phyloP scores from a whole-genome alignment of 2,888 invertebrate genomes.

The Helicoverpa assulta region DNA sequence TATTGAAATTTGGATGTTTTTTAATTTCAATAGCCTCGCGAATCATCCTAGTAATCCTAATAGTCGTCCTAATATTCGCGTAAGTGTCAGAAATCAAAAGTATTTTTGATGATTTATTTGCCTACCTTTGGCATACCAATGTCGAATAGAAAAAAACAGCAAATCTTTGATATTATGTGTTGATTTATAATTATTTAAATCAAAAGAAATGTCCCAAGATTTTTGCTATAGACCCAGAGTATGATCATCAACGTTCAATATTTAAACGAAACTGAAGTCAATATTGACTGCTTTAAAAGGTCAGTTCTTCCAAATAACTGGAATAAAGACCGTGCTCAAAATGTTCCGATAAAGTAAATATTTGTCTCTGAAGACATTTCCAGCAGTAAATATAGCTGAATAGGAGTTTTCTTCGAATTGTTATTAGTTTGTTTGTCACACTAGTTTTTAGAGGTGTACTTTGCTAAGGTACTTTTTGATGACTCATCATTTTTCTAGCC shows the following conservation, averaged over 20 bases:
- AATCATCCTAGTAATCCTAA: no score
- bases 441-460: not conserved
- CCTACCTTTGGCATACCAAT: no score
- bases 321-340: not conserved
- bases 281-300: not conserved
- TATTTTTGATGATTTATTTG: no score
- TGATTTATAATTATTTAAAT: no score
- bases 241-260: not conserved
- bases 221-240: not conserved
- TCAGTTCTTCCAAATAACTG: slow-evolving; percentile 4
- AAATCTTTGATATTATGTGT: no score
- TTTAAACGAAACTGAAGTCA: not conserved
- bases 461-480: slow-evolving; percentile 20
- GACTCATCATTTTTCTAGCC: no score
- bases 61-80: no score
- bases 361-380: slow-evolving; percentile 32
- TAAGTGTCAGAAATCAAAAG: no score
- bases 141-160: no score
- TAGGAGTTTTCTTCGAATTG: slow-evolving; percentile 16
- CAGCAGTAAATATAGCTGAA: slow-evolving; percentile 10
- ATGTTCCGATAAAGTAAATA: slow-evolving; percentile 38
- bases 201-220: no score
- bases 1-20: no score
- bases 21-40: no score
- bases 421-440: slow-evolving; percentile 45